These are phyloP conservation scores for Labeo catla DNA, from an alignment of 2,113 vertebrate genomes.

Conservation along the genomic window DNA sequence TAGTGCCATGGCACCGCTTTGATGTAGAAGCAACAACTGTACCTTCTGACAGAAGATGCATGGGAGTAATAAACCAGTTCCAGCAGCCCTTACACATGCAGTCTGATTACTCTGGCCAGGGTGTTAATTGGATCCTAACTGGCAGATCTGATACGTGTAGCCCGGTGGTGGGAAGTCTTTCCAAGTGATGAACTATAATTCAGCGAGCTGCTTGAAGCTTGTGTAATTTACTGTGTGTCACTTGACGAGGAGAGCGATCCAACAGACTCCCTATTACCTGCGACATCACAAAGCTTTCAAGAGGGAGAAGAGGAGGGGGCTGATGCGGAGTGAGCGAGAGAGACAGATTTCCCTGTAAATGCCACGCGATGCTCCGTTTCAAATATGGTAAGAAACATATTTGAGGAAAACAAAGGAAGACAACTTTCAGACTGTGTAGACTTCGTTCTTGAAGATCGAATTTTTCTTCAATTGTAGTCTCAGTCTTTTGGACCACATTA, in stretches of 20 bases:
- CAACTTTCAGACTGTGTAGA: background rate
- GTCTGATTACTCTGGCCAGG: constrained; percentile 99
- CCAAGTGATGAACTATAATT: constrained; percentile 99
- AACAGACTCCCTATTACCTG: constrained; percentile 97
- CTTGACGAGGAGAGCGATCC: constrained; percentile 98
- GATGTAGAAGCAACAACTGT: constrained; percentile 98
- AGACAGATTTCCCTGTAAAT: constrained; percentile 21
- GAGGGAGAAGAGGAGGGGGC: constrained; percentile 66
- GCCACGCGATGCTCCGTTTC: constrained; percentile 35
- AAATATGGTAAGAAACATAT: constrained; percentile 29
- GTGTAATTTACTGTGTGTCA: constrained; percentile 99
- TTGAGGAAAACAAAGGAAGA: constrained; percentile 20
- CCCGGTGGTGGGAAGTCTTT: constrained; percentile 93
- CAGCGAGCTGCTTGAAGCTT: constrained; percentile 98
- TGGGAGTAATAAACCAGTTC: constrained; percentile 97
- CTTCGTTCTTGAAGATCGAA: background rate
- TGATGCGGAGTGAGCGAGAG: constrained; percentile 24
- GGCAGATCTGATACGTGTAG: constrained; percentile 99
- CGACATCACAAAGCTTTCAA: constrained; percentile 88
- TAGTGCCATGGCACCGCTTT: constrained; percentile 83
- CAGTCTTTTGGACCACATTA: too few species aligned
- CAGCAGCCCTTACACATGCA: constrained; percentile 92
- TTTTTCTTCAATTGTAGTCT: background rate
- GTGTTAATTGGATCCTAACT: constrained; percentile 99
- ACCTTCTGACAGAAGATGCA: constrained; percentile 98